Evolutionary conservation across 2,888 invertebrate species (phyloP).

Genomic region (Troides oblongomaculatus): DNA sequence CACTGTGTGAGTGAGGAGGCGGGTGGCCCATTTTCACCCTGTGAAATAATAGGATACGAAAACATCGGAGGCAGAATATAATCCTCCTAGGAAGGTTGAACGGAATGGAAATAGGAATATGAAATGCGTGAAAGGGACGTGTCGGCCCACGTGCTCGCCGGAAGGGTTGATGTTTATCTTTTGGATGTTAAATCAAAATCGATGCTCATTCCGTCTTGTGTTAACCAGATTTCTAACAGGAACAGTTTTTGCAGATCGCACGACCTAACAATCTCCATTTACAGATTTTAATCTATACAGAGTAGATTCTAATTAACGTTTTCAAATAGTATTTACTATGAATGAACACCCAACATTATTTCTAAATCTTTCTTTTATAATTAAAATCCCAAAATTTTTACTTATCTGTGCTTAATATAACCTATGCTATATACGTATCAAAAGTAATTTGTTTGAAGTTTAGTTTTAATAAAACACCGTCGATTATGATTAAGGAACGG

Average conservation of each 20-base stretch:
- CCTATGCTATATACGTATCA: too few relatives aligned
- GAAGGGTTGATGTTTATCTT: constrained; percentile 75
- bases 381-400: too few relatives aligned
- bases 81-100: constrained; percentile 77
- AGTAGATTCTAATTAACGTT: neutral
- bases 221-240: constrained; percentile 20
- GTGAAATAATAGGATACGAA: constrained; percentile 80
- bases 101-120: constrained; percentile 77
- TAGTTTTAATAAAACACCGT: neutral
- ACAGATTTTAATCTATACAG: neutral
- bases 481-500: constrained; percentile 14
- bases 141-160: constrained; percentile 60
- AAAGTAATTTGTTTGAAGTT: too few relatives aligned
- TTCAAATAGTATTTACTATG: too few relatives aligned
- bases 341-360: too few relatives aligned
- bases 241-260: constrained; percentile 1
- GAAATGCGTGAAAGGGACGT: constrained; percentile 75
- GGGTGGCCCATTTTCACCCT: constrained; percentile 78
- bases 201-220: constrained; percentile 54
- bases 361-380: too few relatives aligned
- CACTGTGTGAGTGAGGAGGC: constrained; percentile 64
- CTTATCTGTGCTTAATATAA: too few relatives aligned
- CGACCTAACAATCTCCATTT: constrained; percentile 6
- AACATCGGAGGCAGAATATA: constrained; percentile 79
- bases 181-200: constrained; percentile 64